Evolutionary conservation across 2,113 vertebrate genomes (phyloP), one percentile per base, ranked within the genome.

Genomic region (Sitta europaea): DNA sequence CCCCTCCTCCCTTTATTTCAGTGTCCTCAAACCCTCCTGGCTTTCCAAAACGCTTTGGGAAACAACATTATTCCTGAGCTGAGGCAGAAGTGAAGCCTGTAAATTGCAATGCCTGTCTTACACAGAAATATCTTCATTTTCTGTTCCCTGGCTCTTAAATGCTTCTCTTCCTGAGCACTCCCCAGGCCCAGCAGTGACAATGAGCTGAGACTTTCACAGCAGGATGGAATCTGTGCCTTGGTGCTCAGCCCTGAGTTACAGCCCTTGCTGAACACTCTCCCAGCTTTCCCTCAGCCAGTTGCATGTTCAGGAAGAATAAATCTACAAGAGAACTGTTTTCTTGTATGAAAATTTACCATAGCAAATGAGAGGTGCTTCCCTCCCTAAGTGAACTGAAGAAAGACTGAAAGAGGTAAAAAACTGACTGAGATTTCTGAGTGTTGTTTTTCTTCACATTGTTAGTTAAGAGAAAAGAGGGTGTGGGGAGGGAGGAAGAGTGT

Each of bases 161-260:
- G 0, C 33, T 79, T 53, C n/a, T 66, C 11, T 45, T 42, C 57
- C 1, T 0, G 2, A 42, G 71, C 7, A 28, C 7, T 29, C 22
- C 19, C 57, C 36, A 47, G 42, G 43, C 70, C 28, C 1, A 57
- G 86, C 54, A 28, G n/a, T n/a, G 59, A 27, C 33, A 19, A 12
- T 5, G 36, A 76, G 45, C 11, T 35, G 53, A 43, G 9, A 11
- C 5, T 63, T 76, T 51, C 22, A 20, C 12, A 68, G 38, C 38
- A 79, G 9, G 16, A 38, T 19, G n/a, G 43, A 61, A 33, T 48
- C 33, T 35, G 27, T 31, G 40, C 19, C 36, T 18, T 12, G 2
- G 21, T 40, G 54, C 17, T 81, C 8, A 53, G 19, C 59, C 17
- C 51, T 10, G 57, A 84, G 47, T 48, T 48, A 24, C 31, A 79